Evolutionary conservation across 1,140 invertebrate genomes (phyloP), one percentile per base, ranked within the genome.

Genomic region (Drosophila kohkoa): DNA sequence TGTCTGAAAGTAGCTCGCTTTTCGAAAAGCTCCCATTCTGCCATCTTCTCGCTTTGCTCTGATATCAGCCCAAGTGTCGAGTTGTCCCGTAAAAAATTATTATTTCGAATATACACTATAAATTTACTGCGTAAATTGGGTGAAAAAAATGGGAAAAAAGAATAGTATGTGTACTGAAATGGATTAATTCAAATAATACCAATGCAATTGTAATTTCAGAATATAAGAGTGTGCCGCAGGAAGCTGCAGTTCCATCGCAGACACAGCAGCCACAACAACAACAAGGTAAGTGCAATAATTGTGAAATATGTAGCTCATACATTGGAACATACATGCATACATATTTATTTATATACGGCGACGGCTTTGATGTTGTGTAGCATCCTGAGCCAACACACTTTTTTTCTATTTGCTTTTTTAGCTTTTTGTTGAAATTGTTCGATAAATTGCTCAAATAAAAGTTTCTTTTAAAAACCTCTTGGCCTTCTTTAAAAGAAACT

Each of bases 91-190:
- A 43, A 43, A 6, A 4, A 13, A 43, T 13, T 43, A 43, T 13
- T 43, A 13, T 43, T 43, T 43, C 13, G 11, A 41, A 3, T 41
- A 3, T n/a, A n/a, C 38, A 41, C 20, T 25, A 41, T 41, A 28
- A 8, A 35, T 15, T 48, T 32, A 3, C 8, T 0, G 35, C 15
- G 1, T n/a, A 35, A 48, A 48, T 25, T 43, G 15, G 13, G 6
- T 32, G 7, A 20, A 28, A 43, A 54, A 48, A 10, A 79, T 79
- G 77, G 77, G 77, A 16, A 79, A 79, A 20, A 79, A 79, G 6
- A 75, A 79, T 4, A 79, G 77, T 79, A 32, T 55, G 77, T 75
- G 7, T 25, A 25, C 3, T 25, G 20, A 8, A 8, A 7, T 13
- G 51, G 7, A 13, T 54, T 54, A 13, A 41, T 2, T 3, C 13